Base-by-base conservation (phyloP, 2,888 invertebrate species). In the Agonum fuliginosum region DNA sequence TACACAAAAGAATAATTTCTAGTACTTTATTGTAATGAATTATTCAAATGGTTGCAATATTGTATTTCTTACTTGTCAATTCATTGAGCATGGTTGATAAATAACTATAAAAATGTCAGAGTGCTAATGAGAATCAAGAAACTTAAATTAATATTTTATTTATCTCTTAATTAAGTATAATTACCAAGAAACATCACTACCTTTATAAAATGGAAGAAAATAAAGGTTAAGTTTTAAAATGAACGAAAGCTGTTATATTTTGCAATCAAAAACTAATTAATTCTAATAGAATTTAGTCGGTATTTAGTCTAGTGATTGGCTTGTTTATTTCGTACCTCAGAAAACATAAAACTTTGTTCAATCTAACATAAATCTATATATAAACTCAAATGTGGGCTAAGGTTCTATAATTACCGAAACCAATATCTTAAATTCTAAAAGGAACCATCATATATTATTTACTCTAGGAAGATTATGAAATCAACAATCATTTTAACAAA, bases 381-480 rank as follows among this genome's bases (percentile, higher is more conserved):
- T 62, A 62, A 62, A 1, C 17, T 17, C 14, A 62, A 62, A 62
- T 62, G 58, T 62, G 58, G 58, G 58, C 58, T 62, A 62, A 62
- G 54, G 58, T 62, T 62, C 58, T 62, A 62, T 62, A 62, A 62
- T 62, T 62, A 62, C 58, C 58, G 10, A 62, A 62, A 62, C 58
- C 30, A 62, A 62, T 62, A 62, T 62, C 58, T 62, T 17, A 62
- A 62, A 30, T 30, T 62, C 58, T 62, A 8, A 24, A 27, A 27
- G 58, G 58, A 62, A 27, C 58, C 24, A 62, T 30, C 30, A 58
- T 3, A 12, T 0, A 54, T 54, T 54, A 22, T 54, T 54, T 54
- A 54, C 24, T 54, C 54, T 54, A 54, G 54, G 54, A n/a, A n/a
- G n/a, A n/a, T 54, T 54, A 54, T 54, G 24, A 54, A 46, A 46